Conservation (phyloP, 2,797 vertebrate genomes). For the Eupleurogrammus muticus region DNA sequence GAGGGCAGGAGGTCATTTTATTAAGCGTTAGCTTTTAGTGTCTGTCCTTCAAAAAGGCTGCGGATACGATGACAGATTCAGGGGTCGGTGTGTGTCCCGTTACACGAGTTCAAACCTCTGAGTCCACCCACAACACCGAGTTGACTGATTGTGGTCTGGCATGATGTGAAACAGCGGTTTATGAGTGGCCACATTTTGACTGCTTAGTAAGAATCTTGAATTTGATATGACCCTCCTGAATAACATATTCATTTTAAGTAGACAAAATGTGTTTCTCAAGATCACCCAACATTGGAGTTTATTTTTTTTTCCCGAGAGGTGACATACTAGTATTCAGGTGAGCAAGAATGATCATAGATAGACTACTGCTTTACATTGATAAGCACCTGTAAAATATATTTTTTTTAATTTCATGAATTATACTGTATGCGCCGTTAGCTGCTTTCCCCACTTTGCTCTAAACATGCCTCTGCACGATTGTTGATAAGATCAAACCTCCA, state of each 20-base stretch:
- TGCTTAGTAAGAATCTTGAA: too few relatives aligned
- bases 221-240: too few relatives aligned
- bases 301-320: too few relatives aligned
- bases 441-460: neutral
- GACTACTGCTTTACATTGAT: neutral
- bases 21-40: neutral
- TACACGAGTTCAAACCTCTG: too few relatives aligned
- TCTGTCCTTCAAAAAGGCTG: neutral
- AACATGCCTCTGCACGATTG: neutral
- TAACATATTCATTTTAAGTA: too few relatives aligned
- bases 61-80: neutral
- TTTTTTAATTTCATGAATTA: neutral
- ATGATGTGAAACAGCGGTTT: too few relatives aligned
- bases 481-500: slow-evolving; percentile 10
- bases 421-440: neutral
- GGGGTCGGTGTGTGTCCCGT: neutral
- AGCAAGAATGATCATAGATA: neutral
- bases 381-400: too few relatives aligned
- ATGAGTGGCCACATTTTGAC: too few relatives aligned
- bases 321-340: neutral
- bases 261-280: too few relatives aligned
- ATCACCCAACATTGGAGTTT: too few relatives aligned
- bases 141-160: too few relatives aligned
- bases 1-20: slow-evolving; percentile 3
- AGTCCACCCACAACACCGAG: too few relatives aligned